Percentiles rank a stretch among this genome's conserved stretches.
phyloP scores from a whole-genome alignment of 2,888 invertebrate genomes.

The Ophonus ardosiacus region DNA sequence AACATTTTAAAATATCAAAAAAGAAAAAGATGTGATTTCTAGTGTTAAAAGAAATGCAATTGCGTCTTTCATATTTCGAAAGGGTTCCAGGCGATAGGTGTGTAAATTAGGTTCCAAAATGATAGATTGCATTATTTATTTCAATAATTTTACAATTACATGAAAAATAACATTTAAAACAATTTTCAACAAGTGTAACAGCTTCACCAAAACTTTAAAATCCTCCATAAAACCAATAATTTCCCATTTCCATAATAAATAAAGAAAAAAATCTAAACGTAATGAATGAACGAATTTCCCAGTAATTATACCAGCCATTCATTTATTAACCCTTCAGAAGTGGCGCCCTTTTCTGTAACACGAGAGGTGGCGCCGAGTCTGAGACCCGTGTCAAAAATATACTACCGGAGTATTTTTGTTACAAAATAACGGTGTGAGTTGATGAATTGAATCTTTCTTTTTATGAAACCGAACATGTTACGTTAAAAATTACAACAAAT shows the following conservation, averaged over 20 bases:
- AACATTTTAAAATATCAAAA: background rate
- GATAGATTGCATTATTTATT: conserved; percentile 59
- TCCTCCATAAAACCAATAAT: conserved; percentile 10
- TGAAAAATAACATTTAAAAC: conserved; percentile 60
- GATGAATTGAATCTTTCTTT: no score
- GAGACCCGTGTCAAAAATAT: no score
- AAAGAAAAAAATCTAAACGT: conserved; percentile 34
- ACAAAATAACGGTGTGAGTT: no score
- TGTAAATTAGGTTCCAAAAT: background rate
- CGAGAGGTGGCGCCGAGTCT: no score
- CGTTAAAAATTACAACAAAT: no score
- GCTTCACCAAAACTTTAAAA: conserved; percentile 39
- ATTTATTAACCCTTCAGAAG: no score
- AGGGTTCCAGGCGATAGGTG: background rate
- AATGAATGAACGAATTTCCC: conserved; percentile 21
- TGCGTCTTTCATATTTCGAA: background rate
- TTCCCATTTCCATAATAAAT: conserved; percentile 53
- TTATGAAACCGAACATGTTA: no score
- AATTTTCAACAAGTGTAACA: conserved; percentile 58
- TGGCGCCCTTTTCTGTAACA: no score
- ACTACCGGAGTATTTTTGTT: no score
- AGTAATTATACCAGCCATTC: background rate
- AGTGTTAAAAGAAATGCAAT: no score
- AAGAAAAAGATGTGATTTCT: no score
- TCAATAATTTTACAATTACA: conserved; percentile 53